Evolutionary conservation across 2,888 invertebrate species (phyloP).

Genomic region (Xestia rhomboidea): DNA sequence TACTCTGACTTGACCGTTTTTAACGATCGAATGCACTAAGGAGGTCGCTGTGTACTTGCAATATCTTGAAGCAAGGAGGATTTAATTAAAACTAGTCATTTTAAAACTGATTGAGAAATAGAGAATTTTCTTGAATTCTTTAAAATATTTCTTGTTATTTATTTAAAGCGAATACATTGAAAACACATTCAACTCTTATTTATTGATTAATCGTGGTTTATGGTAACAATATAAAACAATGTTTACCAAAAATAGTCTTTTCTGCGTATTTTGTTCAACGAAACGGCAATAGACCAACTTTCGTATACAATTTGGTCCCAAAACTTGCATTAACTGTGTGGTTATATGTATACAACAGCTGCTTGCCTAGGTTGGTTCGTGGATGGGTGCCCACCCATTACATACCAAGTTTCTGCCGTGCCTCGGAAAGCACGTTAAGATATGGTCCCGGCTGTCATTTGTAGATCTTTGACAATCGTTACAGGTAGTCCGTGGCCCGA

Average conservation of each 20-base stretch:
- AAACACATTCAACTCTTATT: too few species aligned
- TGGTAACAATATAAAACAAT: not conserved
- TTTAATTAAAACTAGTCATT: conserved; percentile 14
- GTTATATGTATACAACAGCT: not conserved
- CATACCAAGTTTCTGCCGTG: not conserved
- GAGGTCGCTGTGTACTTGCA: not conserved
- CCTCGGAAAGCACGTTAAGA: not conserved
- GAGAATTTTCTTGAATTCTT: too few species aligned
- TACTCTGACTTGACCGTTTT: conserved; percentile 42
- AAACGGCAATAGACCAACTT: not conserved
- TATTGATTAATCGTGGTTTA: too few species aligned
- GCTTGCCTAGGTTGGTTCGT: not conserved
- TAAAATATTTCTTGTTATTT: too few species aligned
- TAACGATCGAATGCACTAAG: conserved; percentile 39
- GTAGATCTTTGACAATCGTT: not conserved
- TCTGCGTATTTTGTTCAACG: not conserved
- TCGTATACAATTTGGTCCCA: not conserved
- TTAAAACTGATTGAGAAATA: not conserved
- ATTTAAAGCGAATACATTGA: too few species aligned
- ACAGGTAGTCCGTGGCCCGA: not conserved
- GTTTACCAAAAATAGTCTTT: not conserved
- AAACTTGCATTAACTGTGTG: not conserved
- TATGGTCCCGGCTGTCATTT: not conserved
- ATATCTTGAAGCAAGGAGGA: not conserved
- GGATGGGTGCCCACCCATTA: not conserved